Percentiles rank a stretch among this genome's conserved stretches.
These are phyloP conservation scores for Saxicola maurus DNA, from an alignment of 2,797 vertebrate species.

Conservation along the genomic window DNA sequence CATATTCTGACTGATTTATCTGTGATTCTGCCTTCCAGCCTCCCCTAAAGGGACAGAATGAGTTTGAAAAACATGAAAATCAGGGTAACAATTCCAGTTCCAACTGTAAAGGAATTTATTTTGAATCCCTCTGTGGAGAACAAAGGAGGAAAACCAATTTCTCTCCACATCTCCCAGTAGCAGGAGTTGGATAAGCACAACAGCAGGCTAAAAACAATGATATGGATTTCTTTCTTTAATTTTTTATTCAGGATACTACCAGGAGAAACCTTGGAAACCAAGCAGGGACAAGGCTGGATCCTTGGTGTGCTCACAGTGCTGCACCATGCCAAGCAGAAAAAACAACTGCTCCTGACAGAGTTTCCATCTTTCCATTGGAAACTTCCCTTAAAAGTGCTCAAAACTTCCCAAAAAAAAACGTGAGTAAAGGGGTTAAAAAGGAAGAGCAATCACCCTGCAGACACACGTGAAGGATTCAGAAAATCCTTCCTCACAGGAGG, in stretches of 20 bases:
- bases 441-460: background rate
- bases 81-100: background rate
- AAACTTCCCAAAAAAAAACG: background rate
- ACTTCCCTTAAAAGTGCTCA: background rate
- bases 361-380: background rate
- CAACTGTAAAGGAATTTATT: background rate
- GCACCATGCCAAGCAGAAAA: accelerated
- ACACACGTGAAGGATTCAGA: background rate
- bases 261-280: background rate
- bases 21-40: background rate
- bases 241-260: background rate
- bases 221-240: background rate
- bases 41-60: background rate
- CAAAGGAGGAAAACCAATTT: background rate
- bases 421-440: background rate
- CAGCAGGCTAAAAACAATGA: background rate
- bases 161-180: background rate
- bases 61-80: background rate
- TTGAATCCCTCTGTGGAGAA: background rate
- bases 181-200: background rate
- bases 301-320: background rate
- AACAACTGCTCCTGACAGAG: background rate
- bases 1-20: background rate
- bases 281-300: background rate
- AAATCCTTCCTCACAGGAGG: background rate